Percentiles rank a stretch among this genome's conserved stretches.
These are phyloP conservation scores for Diplazon laetatorius DNA, from an alignment of 2,888 invertebrate genomes.

Conservation along the genomic window DNA sequence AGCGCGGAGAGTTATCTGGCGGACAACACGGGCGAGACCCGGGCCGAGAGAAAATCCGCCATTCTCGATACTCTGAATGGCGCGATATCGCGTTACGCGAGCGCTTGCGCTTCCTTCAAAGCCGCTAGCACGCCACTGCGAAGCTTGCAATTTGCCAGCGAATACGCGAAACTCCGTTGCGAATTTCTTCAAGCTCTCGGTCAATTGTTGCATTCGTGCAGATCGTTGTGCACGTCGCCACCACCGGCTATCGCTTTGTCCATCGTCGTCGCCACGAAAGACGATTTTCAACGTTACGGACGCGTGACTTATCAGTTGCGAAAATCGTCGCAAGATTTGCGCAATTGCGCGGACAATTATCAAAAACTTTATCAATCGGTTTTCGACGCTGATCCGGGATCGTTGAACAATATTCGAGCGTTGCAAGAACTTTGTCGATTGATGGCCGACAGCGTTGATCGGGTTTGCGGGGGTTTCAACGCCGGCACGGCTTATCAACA, in stretches of 20 bases:
- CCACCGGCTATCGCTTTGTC: constrained; percentile 96
- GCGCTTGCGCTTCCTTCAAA: constrained; percentile 83
- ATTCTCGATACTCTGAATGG: constrained; percentile 79
- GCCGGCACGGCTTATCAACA: constrained; percentile 72
- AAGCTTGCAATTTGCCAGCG: constrained; percentile 88
- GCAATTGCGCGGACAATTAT: constrained; percentile 88
- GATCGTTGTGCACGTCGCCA: constrained; percentile 93
- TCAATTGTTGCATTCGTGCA: constrained; percentile 88
- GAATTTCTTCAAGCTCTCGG: constrained; percentile 88
- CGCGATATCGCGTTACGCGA: constrained; percentile 78
- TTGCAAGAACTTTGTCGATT: constrained; percentile 91
- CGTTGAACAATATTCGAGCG: constrained; percentile 87
- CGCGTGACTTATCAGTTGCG: constrained; percentile 89
- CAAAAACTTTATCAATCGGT: constrained; percentile 91
- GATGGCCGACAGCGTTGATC: constrained; percentile 90
- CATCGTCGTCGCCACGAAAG: constrained; percentile 90
- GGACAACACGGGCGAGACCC: constrained; percentile 70
- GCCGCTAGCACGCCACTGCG: constrained; percentile 87
- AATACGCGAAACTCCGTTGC: constrained; percentile 90
- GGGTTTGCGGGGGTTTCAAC: constrained; percentile 84
- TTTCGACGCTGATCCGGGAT: constrained; percentile 93
- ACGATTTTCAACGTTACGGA: constrained; percentile 91
- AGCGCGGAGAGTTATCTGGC: constrained; percentile 88
- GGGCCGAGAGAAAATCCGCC: constrained; percentile 70
- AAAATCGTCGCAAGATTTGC: constrained; percentile 89